Evolutionary conservation across 1,140 invertebrate genomes (phyloP), one percentile per base, ranked within the genome.

Genomic region (Pteromalus puparum): DNA sequence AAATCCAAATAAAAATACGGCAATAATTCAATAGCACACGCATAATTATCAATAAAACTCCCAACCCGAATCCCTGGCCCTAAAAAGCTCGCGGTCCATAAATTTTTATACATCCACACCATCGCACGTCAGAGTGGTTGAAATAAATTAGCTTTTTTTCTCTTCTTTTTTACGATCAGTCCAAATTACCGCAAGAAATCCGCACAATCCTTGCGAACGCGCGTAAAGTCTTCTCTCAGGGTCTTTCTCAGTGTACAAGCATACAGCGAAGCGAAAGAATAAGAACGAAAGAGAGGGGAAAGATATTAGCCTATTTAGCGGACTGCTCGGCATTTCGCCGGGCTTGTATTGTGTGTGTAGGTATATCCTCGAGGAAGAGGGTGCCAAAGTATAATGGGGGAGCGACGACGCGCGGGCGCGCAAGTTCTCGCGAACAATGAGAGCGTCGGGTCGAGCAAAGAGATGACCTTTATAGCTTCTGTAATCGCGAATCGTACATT

Each of bases 241-340:
- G 38, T 13, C 24, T 28, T 72, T 10, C 68, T 9, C 30, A 34
- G 30, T 34, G 68, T 72, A 46, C 34, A n/a, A 53, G 24, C 9
- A 18, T 34, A 74, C 6, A 42, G n/a, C 48, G 86, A 82, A 42
- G 70, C 65, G 61, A 85, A 87, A 82, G 82, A 86, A 75, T 68
- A 84, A 88, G 85, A 78, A 72, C 15, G 0, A 65, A 78, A 78
- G 48, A 18, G 76, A 42, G 81, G 70, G 82, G 83, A 85, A 78
- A 87, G 82, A 86, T 90, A 91, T 91, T 92, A 92, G 89, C 89
- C 89, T 85, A 87, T 90, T 92, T 90, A 91, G 88, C 89, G 90
- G 87, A 89, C 89, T 75, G 89, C 78, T 89, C 91, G 91, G 90
- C 90, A 91, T 92, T 91, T 84, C 53, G 77, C 84, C 83, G 84